phyloP scores from a whole-genome alignment of 1,140 invertebrate genomes.

The Drosophila santomea region DNA sequence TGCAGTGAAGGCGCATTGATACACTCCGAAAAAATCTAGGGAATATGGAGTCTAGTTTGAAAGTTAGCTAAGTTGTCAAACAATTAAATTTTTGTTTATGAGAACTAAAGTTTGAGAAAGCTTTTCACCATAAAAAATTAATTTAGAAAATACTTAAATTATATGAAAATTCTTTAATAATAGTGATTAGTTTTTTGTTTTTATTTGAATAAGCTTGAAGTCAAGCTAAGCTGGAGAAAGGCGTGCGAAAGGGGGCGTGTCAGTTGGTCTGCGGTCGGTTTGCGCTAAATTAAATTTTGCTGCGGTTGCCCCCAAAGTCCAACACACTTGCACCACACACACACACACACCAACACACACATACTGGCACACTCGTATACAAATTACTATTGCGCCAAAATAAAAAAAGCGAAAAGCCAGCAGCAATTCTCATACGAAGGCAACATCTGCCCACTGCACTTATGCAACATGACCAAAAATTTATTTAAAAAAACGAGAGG shows the following conservation, averaged over 20 bases:
- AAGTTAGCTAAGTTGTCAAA: too few relatives aligned
- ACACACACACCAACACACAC: not conserved
- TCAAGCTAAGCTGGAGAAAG: not conserved
- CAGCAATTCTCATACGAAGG: conserved; percentile 28
- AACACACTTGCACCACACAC: conserved; percentile 19
- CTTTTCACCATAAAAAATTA: too few relatives aligned
- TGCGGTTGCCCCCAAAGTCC: conserved; percentile 60
- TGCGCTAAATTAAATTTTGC: conserved; percentile 81
- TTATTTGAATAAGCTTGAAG: not conserved
- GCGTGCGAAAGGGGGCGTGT: conserved; percentile 35
- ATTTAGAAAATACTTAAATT: too few relatives aligned
- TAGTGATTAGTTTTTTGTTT: not conserved
- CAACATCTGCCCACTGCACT: conserved; percentile 28
- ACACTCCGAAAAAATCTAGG: conserved; percentile 6
- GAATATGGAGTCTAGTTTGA: not conserved
- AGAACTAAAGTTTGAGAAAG: too few relatives aligned
- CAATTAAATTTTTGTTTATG: not conserved
- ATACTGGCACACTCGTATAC: conserved; percentile 1
- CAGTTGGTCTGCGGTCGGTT: conserved; percentile 77
- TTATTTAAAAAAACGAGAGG: not conserved
- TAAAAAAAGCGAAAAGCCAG: conserved; percentile 27
- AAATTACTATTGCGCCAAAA: conserved; percentile 49
- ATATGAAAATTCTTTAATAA: not conserved
- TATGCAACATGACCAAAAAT: conserved; percentile 13
- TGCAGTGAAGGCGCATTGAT: conserved; percentile 40